Conservation (phyloP, 2,797 vertebrate species). For the Syngnathus acus region DNA sequence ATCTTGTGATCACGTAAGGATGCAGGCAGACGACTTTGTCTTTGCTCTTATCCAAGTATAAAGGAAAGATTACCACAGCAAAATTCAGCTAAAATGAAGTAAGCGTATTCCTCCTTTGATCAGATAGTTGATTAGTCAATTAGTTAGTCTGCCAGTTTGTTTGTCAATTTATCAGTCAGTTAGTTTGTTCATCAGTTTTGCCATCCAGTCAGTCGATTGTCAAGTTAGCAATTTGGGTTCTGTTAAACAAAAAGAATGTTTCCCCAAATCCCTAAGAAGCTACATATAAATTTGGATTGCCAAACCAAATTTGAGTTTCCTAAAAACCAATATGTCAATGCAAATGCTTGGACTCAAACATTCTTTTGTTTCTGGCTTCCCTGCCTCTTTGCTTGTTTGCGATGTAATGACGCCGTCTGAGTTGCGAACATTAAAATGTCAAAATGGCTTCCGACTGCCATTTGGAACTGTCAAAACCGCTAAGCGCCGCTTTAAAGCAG, state of each 20-base stretch:
- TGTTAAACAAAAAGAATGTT: not conserved
- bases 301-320: not conserved
- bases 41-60: not conserved
- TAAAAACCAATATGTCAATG: not conserved
- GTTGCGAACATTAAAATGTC: conserved; percentile 6
- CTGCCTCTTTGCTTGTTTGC: not conserved
- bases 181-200: not conserved
- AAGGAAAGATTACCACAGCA: not conserved
- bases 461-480: conserved; percentile 3
- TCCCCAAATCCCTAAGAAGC: not conserved
- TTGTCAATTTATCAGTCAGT: not conserved
- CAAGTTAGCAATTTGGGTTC: too few species aligned
- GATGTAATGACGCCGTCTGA: not conserved
- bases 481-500: conserved; percentile 8
- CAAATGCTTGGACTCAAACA: not conserved
- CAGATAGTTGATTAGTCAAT: not conserved
- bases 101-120: not conserved
- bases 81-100: not conserved
- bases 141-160: not conserved
- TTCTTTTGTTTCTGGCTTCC: not conserved
- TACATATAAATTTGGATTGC: not conserved
- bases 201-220: too few species aligned
- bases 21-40: not conserved
- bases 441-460: conserved; percentile 15
- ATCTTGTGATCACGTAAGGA: not conserved